Percentiles rank a stretch among this genome's conserved stretches.
Evolutionary conservation across 64 coral and sea anemone species (phyloP).

Genomic region (Acropora tenuis): DNA sequence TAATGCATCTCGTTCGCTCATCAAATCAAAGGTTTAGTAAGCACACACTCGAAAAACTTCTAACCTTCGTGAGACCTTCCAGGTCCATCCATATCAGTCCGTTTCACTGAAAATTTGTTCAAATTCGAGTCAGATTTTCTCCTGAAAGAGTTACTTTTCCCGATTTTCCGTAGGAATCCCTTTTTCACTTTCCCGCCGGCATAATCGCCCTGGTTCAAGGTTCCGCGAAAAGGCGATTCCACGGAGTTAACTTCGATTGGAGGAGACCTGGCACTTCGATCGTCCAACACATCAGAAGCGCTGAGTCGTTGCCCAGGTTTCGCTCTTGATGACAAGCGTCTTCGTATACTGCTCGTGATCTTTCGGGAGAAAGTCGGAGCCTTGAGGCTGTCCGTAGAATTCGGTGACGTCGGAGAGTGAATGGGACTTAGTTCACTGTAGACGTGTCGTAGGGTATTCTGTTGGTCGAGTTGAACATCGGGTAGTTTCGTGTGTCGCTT

Average conservation of each 20-base stretch:
- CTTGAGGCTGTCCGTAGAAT: background rate
- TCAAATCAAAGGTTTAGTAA: background rate
- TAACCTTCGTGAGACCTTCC: slow-evolving; percentile 25
- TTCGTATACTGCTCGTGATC: slow-evolving; percentile 64
- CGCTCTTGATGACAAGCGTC: slow-evolving; percentile 56
- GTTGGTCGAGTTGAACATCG: background rate
- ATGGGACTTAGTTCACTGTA: slow-evolving; percentile 33
- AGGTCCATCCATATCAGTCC: slow-evolving; percentile 48
- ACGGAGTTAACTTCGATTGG: background rate
- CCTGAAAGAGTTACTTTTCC: slow-evolving; percentile 70
- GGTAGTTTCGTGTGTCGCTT: background rate
- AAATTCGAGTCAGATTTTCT: slow-evolving; percentile 79
- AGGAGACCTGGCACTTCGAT: slow-evolving; percentile 21
- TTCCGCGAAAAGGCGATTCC: background rate
- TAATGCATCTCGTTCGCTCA: no score
- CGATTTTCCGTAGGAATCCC: slow-evolving; percentile 62
- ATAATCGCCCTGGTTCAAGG: background rate
- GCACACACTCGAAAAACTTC: background rate
- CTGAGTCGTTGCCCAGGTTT: slow-evolving; percentile 73
- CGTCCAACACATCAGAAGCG: slow-evolving; percentile 82
- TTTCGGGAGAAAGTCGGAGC: slow-evolving; percentile 41
- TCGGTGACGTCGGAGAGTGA: slow-evolving; percentile 30
- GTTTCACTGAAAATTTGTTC: slow-evolving; percentile 43
- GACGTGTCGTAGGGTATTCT: background rate
- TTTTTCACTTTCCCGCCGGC: slow-evolving; percentile 65